These are phyloP conservation scores for Corydoras sp. DNA, from an alignment of 2,113 vertebrate species.

Conservation along the genomic window DNA sequence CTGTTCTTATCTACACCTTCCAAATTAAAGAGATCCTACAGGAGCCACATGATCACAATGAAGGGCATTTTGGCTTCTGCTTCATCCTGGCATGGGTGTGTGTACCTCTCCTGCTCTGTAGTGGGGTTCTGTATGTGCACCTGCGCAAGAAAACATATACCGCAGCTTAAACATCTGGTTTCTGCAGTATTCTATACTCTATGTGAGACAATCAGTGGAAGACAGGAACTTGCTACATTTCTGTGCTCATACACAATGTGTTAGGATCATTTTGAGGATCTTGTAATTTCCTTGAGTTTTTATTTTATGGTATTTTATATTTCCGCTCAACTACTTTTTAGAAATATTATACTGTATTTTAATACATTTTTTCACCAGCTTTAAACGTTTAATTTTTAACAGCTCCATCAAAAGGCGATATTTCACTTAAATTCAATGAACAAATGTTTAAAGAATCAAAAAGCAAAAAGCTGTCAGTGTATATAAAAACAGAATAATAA, in stretches of 20 bases:
- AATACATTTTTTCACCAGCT: background rate
- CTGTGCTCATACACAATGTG: too few species aligned
- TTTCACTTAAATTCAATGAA: too few species aligned
- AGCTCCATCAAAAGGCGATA: background rate
- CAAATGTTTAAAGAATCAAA: too few species aligned
- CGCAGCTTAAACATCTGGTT: background rate
- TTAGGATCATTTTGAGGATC: too few species aligned
- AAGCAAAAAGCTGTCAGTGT: background rate
- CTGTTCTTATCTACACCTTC: slow-evolving; percentile 77
- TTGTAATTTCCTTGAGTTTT: too few species aligned
- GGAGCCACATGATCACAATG: slow-evolving; percentile 47
- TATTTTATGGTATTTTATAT: too few species aligned
- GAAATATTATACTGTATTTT: background rate
- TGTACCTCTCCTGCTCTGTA: slow-evolving; percentile 74
- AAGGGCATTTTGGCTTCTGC: slow-evolving; percentile 76
- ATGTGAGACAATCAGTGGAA: too few species aligned
- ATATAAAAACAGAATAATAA: too few species aligned
- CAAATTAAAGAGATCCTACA: slow-evolving; percentile 67
- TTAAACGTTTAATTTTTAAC: background rate
- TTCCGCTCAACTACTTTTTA: too few species aligned
- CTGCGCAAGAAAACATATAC: slow-evolving; percentile 65
- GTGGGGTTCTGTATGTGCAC: slow-evolving; percentile 75
- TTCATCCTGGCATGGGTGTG: slow-evolving; percentile 79
- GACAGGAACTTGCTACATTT: too few species aligned
- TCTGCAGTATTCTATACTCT: background rate